Conservation (phyloP, 1,140 invertebrate species). For the Thaumatotibia leucotreta region DNA sequence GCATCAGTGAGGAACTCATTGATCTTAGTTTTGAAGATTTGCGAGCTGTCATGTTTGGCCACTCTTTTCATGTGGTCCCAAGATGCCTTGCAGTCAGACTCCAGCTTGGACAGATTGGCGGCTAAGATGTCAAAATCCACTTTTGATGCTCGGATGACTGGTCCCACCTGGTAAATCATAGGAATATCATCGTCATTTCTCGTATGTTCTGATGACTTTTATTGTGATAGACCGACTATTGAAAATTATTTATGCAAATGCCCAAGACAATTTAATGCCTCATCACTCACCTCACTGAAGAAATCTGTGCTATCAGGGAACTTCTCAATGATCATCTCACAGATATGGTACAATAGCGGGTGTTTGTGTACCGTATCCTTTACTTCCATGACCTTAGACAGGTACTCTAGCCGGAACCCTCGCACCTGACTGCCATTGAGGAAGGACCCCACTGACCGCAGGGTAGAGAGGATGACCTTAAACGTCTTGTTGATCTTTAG, state of each 20-base stretch:
- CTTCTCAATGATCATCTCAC: slow-evolving; percentile 98
- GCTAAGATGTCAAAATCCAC: slow-evolving; percentile 95
- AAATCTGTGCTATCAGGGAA: slow-evolving; percentile 96
- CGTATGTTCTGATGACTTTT: too few species aligned
- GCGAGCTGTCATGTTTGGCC: slow-evolving; percentile 95
- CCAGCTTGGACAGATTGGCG: slow-evolving; percentile 91
- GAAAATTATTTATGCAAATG: not conserved
- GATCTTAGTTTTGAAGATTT: slow-evolving; percentile 93
- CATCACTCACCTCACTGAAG: slow-evolving; percentile 91
- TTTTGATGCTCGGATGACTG: slow-evolving; percentile 94
- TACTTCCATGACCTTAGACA: slow-evolving; percentile 98
- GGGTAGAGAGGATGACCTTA: slow-evolving; percentile 93
- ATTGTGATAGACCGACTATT: not conserved
- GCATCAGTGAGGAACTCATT: slow-evolving; percentile 97
- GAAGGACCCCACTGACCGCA: slow-evolving; percentile 97
- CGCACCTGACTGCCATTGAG: slow-evolving; percentile 96
- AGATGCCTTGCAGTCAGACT: slow-evolving; percentile 96
- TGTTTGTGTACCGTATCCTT: slow-evolving; percentile 99
- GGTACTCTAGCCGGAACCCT: slow-evolving; percentile 98
- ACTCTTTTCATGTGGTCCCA: slow-evolving; percentile 98
- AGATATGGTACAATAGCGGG: slow-evolving; percentile 97
- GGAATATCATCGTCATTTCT: not conserved
- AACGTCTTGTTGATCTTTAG: slow-evolving; percentile 96
- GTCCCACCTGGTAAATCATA: slow-evolving; percentile 83
- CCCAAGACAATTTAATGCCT: not conserved